Evolutionary conservation across 2,113 vertebrate genomes (phyloP).

Genomic region (Polypterus bichir): DNA sequence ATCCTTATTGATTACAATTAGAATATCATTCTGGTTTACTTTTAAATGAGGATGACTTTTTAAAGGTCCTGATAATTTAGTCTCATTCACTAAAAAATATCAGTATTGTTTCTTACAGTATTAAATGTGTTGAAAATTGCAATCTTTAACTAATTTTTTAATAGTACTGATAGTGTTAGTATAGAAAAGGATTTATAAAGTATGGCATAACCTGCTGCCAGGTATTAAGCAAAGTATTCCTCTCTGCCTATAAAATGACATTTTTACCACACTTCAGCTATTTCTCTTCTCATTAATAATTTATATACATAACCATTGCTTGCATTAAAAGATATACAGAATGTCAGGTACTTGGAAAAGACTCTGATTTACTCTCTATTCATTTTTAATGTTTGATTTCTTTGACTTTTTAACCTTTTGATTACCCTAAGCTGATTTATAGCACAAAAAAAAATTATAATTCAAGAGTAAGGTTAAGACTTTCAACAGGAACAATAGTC

Average conservation of each 20-base stretch:
- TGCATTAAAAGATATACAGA: background rate
- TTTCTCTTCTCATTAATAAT: background rate
- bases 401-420: background rate
- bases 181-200: constrained; percentile 42
- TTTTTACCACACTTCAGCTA: background rate
- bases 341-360: background rate
- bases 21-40: constrained; percentile 94
- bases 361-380: background rate
- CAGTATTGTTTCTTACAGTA: constrained; percentile 72
- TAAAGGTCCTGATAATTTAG: constrained; percentile 83
- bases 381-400: background rate
- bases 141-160: constrained; percentile 53
- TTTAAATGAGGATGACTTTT: constrained; percentile 84
- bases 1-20: constrained; percentile 76
- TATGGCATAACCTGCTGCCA: constrained; percentile 15
- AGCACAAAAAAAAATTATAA: background rate
- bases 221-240: background rate
- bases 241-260: background rate
- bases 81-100: constrained; percentile 81
- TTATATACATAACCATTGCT: constrained; percentile 1
- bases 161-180: constrained; percentile 52
- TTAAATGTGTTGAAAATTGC: constrained; percentile 68
- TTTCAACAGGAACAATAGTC: background rate
- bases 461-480: background rate
- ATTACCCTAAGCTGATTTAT: background rate